A percentile compares a stretch with the other conserved stretches of the same genome.
Conservation (phyloP, 2,888 invertebrate species). For the Ectemnius lituratus region DNA sequence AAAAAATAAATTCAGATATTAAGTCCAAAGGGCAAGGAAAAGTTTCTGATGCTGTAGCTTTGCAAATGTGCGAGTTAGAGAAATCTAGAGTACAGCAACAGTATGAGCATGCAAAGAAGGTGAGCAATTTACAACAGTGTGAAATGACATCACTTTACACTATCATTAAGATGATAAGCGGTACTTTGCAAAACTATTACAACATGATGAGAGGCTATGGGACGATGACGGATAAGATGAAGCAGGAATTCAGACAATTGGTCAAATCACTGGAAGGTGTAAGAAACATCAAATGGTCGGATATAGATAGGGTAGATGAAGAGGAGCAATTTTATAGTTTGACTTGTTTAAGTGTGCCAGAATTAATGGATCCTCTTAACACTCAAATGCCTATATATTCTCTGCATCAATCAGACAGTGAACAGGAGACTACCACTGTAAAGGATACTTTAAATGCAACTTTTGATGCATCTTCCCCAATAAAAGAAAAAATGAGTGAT, state of each 20-base stretch:
- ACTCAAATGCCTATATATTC: constrained; percentile 56
- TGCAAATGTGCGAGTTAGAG: constrained; percentile 65
- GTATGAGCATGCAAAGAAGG: constrained; percentile 77
- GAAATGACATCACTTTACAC: constrained; percentile 80
- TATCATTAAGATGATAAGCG: constrained; percentile 80
- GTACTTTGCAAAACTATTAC: constrained; percentile 81
- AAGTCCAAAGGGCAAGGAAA: constrained; percentile 59
- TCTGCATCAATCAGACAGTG: neutral
- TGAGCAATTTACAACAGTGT: constrained; percentile 78
- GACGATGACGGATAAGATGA: constrained; percentile 80
- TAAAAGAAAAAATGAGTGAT: neutral
- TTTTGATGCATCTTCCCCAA: constrained; percentile 26
- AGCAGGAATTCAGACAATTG: constrained; percentile 81
- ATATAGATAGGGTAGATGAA: constrained; percentile 72
- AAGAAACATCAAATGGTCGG: constrained; percentile 82
- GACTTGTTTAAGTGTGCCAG: constrained; percentile 65
- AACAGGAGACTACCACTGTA: constrained; percentile 3
- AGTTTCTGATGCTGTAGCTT: constrained; percentile 57
- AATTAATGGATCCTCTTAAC: constrained; percentile 63
- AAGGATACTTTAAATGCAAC: constrained; percentile 43
- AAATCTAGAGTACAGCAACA: constrained; percentile 71
- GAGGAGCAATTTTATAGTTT: constrained; percentile 70
- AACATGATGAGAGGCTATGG: constrained; percentile 81
- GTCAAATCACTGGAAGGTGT: constrained; percentile 81
- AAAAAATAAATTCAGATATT: constrained; percentile 54